Evolutionary conservation across 1,140 invertebrate species (phyloP), one percentile per base, ranked within the genome.

Genomic region (Danaus melanippus): DNA sequence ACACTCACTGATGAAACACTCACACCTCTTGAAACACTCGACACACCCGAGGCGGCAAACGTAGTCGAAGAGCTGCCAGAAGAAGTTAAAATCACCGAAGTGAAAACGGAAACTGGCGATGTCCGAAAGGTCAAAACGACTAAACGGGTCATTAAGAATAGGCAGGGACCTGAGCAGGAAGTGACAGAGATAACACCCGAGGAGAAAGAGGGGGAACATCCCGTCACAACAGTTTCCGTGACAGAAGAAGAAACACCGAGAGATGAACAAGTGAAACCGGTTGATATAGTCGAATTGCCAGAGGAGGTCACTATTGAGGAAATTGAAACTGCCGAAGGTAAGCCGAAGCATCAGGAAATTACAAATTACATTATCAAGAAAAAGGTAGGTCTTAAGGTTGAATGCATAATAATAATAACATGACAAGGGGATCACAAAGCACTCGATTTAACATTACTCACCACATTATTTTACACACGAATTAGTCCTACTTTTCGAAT

Each of bases 281-380:
- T 55, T 1, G 56, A 59, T 32, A 42, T 63, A 9, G 12, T 51
- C 1, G 61, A 63, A 42, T 12, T 63, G 40, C 67, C 72, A 0
- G 52, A 54, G 12, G 52, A 54, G 11, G 47, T 45, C 8, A n/a
- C 86, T 70, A 40, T 54, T 8, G 58, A 60, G 21, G 49, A 48
- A 10, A 15, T 54, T 1, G 39, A 67, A 47, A 71, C 77, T 40
- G 56, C 78, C 56, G 67, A 77, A 60, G 72, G 75, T 66, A 64
- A 71, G 70, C 70, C 57, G 8, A 79, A 77, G 56, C 71, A 76
- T 56, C 84, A 77, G 55, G 76, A 75, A 52, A 71, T 73, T 1
- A 83, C 75, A 12, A 86, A 81, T 60, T 71, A 74, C 8, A 65
- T 74, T 9, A 71, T 81, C 47, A 54, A 65, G 85, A 62, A 66